These are phyloP conservation scores for Engraulis encrasicolus DNA, from an alignment of 2,113 vertebrate genomes.

Conservation along the genomic window DNA sequence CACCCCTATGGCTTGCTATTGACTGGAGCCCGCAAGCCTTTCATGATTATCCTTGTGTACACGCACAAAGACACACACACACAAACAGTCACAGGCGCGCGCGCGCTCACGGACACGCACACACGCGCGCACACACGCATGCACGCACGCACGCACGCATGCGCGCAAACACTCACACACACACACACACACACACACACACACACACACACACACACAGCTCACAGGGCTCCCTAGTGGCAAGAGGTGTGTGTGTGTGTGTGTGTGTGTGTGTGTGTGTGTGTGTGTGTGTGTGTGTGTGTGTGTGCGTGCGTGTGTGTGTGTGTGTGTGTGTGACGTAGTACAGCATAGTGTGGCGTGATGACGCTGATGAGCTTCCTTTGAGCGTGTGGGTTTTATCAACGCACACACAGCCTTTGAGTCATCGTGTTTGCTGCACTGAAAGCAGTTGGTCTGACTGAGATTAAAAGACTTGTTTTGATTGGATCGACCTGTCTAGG, in stretches of 20 bases:
- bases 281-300: slow-evolving; percentile 15
- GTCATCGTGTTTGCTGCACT: too few species aligned
- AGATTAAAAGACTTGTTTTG: too few species aligned
- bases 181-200: background rate
- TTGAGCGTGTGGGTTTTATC: too few species aligned
- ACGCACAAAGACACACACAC: background rate
- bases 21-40: too few species aligned
- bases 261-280: background rate
- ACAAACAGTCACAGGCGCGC: too few species aligned
- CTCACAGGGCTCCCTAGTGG: background rate
- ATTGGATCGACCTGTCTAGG: too few species aligned
- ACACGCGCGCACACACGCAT: background rate
- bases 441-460: too few species aligned
- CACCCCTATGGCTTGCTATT: too few species aligned
- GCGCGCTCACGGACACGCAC: background rate
- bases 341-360: too few species aligned
- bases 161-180: background rate
- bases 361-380: too few species aligned
- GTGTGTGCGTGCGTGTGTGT: slow-evolving; percentile 47
- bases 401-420: too few species aligned
- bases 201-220: background rate
- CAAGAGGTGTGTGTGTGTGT: background rate
- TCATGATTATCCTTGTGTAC: too few species aligned
- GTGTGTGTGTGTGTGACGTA: slow-evolving; percentile 12
- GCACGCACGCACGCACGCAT: background rate